A percentile compares a stretch with the other conserved stretches of the same genome.
These are phyloP conservation scores for Callimorpha dominula DNA, from an alignment of 2,888 invertebrate species.

Conservation along the genomic window DNA sequence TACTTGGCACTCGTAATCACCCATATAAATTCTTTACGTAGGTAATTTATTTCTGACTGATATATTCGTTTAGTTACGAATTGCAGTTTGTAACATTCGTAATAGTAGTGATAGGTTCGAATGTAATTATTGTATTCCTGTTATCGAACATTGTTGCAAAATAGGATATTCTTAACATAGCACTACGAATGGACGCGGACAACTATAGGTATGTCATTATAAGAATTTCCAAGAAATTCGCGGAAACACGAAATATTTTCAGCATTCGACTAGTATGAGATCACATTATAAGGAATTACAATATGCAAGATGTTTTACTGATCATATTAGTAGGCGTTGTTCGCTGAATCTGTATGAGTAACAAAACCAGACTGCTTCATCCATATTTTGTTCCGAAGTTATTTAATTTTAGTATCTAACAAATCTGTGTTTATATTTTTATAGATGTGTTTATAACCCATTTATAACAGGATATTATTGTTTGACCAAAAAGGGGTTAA, in stretches of 20 bases:
- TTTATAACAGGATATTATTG: constrained; percentile 60
- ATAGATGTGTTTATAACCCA: constrained; percentile 44
- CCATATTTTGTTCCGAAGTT: constrained; percentile 21
- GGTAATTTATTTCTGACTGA: constrained; percentile 26
- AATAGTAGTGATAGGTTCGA: constrained; percentile 23
- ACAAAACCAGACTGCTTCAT: constrained; percentile 20
- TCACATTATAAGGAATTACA: constrained; percentile 47
- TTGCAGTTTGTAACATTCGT: constrained; percentile 27
- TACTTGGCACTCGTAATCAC: constrained; percentile 15
- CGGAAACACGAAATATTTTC: constrained; percentile 49
- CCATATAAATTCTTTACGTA: constrained; percentile 24
- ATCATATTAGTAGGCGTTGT: constrained; percentile 19
- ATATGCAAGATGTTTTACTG: constrained; percentile 32
- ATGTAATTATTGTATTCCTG: constrained; percentile 24
- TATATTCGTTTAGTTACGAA: constrained; percentile 28
- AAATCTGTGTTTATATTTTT: constrained; percentile 31
- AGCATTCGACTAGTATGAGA: constrained; percentile 38
- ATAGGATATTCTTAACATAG: constrained; percentile 43
- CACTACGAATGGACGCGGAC: constrained; percentile 35
- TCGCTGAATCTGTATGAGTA: constrained; percentile 33
- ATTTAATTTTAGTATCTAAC: constrained; percentile 17
- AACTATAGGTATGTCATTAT: constrained; percentile 40
- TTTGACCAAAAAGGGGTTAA: constrained; percentile 58
- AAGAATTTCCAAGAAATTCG: constrained; percentile 48
- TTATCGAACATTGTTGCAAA: constrained; percentile 41